Evolutionary conservation across 1,140 invertebrate species (phyloP).

Genomic region (Bombus fervidus): DNA sequence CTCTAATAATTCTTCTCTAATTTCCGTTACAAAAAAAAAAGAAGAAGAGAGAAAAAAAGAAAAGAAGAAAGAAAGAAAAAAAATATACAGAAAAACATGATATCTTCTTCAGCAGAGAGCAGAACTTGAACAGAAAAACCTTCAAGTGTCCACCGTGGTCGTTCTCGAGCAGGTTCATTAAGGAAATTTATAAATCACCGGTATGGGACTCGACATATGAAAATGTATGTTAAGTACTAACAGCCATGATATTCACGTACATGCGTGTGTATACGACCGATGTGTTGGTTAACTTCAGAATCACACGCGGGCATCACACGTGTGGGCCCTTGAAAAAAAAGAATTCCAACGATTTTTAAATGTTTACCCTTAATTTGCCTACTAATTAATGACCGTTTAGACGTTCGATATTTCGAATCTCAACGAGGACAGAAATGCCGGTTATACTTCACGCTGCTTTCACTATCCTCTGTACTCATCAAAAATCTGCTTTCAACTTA

Average conservation of each 20-base stretch:
- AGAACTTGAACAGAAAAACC: not conserved
- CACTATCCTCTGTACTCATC: not conserved
- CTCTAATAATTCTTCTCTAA: not conserved
- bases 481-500: not conserved
- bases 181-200: constrained; percentile 50
- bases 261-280: not conserved
- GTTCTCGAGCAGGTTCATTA: constrained; percentile 12
- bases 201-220: constrained; percentile 43
- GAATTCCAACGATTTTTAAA: constrained; percentile 43
- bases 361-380: constrained; percentile 35
- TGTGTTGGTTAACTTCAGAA: constrained; percentile 4
- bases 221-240: constrained; percentile 60
- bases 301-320: constrained; percentile 12
- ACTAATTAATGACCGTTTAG: constrained; percentile 53
- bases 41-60: not conserved
- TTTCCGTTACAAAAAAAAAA: not conserved
- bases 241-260: not conserved
- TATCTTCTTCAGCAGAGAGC: not conserved
- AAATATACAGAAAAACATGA: not conserved
- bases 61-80: not conserved
- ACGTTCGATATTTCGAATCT: not conserved
- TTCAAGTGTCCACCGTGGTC: not conserved
- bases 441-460: not conserved
- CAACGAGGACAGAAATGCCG: not conserved
- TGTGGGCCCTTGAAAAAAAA: constrained; percentile 8